phyloP scores from a whole-genome alignment of 2,888 invertebrate genomes.

The Melieria omissa region DNA sequence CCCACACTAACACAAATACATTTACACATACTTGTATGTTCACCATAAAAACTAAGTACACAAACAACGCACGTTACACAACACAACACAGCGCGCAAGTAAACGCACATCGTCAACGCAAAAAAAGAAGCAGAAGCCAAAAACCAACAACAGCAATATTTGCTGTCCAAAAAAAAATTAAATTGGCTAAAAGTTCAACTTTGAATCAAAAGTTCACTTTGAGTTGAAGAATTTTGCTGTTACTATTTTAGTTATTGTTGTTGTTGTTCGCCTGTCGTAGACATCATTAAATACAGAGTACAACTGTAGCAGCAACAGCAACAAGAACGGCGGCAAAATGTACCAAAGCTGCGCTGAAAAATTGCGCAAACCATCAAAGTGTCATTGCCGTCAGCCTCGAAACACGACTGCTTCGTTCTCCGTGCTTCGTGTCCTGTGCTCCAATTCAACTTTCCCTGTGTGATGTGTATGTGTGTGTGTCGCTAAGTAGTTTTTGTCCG shows the following conservation, averaged over 20 bases:
- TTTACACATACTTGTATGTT: neutral
- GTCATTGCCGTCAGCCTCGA: slow-evolving; percentile 3
- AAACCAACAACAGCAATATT: no score
- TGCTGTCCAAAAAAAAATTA: no score
- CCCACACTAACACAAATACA: neutral
- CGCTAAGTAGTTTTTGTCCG: no score
- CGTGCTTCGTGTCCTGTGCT: neutral
- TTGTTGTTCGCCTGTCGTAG: no score
- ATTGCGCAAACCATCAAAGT: slow-evolving; percentile 2
- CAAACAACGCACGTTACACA: neutral
- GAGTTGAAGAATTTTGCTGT: no score
- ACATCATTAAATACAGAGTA: no score
- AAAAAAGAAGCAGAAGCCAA: neutral
- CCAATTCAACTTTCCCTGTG: neutral
- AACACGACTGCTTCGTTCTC: neutral
- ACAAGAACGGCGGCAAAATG: no score
- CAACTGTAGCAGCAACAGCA: no score
- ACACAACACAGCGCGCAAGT: neutral
- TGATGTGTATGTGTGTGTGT: no score
- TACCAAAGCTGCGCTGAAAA: neutral
- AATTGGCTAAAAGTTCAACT: no score
- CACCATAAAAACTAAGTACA: neutral
- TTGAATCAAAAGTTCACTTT: no score
- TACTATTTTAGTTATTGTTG: no score
- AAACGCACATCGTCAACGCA: neutral